Evolutionary conservation across 64 coral and sea anemone genomes (phyloP).

Genomic region (Actinia equina): DNA sequence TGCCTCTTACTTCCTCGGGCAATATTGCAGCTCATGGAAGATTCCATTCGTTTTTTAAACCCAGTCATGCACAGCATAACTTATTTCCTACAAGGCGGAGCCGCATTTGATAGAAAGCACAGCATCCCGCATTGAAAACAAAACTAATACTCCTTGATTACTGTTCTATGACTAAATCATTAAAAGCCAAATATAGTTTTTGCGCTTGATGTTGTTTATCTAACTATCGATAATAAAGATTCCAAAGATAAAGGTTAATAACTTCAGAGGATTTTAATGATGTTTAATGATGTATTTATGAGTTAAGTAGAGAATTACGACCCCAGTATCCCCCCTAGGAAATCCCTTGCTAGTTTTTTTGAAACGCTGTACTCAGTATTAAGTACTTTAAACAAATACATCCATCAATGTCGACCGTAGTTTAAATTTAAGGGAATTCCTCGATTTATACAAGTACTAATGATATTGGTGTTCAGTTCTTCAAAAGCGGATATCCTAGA

Average conservation of each 20-base stretch:
- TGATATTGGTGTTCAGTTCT: not conserved
- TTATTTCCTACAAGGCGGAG: no score
- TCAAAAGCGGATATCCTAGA: constrained; percentile 8
- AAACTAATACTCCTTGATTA: not conserved
- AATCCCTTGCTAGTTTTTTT: not conserved
- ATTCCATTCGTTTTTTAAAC: no score
- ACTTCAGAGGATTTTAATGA: not conserved
- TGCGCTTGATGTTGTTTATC: not conserved
- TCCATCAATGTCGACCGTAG: not conserved
- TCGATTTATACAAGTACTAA: not conserved
- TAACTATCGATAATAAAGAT: not conserved
- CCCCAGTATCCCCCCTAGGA: not conserved
- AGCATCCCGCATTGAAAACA: not conserved
- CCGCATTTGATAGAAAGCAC: no score
- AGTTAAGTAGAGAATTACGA: not conserved
- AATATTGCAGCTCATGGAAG: not conserved
- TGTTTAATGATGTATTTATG: not conserved
- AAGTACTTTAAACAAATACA: not conserved
- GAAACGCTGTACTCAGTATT: not conserved
- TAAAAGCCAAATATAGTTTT: not conserved
- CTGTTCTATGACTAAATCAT: not conserved
- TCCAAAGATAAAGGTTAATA: not conserved
- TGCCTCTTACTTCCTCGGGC: not conserved
- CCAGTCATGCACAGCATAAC: no score
- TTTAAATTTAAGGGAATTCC: not conserved